phyloP scores from a whole-genome alignment of 2,888 invertebrate species.

The Meiosimyza decipiens region DNA sequence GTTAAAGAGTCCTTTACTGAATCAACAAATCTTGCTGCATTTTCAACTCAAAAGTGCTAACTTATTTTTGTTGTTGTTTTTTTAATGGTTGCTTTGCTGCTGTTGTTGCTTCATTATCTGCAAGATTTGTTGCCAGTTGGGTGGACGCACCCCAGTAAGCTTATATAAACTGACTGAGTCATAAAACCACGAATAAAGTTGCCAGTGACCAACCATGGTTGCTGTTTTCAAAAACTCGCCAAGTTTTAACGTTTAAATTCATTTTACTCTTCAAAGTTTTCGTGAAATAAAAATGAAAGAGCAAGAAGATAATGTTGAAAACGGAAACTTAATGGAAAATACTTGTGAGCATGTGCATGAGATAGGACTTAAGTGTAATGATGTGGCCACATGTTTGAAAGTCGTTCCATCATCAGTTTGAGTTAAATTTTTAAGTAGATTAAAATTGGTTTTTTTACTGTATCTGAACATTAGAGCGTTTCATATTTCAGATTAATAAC shows the following conservation, averaged over 20 bases:
- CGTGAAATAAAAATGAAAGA: background rate
- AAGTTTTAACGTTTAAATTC: constrained; percentile 27
- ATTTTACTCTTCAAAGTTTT: constrained; percentile 17
- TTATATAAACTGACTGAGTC: constrained; percentile 8
- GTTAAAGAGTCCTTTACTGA: no score
- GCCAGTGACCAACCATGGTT: background rate
- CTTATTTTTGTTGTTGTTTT: background rate
- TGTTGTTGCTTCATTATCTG: constrained; percentile 10
- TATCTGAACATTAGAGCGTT: no score
- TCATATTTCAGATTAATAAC: no score
- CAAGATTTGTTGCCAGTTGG: constrained; percentile 1
- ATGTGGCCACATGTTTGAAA: background rate
- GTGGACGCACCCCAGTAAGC: background rate
- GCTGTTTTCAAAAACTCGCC: background rate
- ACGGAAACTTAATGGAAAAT: background rate
- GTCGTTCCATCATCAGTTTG: background rate
- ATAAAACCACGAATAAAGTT: background rate
- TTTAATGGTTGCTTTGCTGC: background rate
- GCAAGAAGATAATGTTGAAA: background rate
- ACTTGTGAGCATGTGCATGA: constrained; percentile 3
- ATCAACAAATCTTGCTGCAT: no score
- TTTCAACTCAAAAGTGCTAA: background rate
- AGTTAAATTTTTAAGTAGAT: no score
- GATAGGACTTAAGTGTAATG: background rate
- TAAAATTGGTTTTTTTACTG: no score